A percentile compares a stretch with the other conserved stretches of the same genome.
These are phyloP conservation scores for Ecdyonurus torrentis DNA, from an alignment of 2,888 invertebrate species.

Conservation along the genomic window DNA sequence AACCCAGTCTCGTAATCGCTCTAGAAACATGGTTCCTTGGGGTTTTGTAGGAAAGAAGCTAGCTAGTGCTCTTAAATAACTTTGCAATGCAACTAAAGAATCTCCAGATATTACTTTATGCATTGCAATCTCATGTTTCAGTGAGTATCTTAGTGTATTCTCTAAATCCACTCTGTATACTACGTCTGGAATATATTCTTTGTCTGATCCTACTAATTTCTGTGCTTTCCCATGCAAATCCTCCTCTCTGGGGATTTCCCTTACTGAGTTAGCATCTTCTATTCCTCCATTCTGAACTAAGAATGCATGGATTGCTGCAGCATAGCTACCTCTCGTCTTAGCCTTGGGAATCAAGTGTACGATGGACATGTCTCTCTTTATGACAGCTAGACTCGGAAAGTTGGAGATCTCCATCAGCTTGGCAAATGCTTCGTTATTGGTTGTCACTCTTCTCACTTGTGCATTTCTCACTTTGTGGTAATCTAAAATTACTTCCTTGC, in stretches of 20 bases:
- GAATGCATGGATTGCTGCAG: constrained; percentile 34
- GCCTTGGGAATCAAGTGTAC: constrained; percentile 27
- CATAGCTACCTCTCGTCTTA: constrained; percentile 28
- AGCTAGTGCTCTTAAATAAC: constrained; percentile 51
- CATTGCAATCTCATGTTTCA: constrained; percentile 68
- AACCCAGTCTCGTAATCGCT: constrained; percentile 38
- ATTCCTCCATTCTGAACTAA: constrained; percentile 22
- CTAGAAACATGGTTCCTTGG: constrained; percentile 46
- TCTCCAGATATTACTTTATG: constrained; percentile 50
- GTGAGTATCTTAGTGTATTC: constrained; percentile 63
- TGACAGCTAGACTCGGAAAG: constrained; percentile 37
- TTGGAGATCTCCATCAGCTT: constrained; percentile 28
- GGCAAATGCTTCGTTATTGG: constrained; percentile 36
- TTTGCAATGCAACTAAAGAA: constrained; percentile 50
- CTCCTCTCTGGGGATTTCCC: not conserved
- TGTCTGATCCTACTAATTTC: not conserved
- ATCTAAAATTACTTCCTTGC: constrained; percentile 50
- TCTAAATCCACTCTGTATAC: constrained; percentile 50
- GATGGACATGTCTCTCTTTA: constrained; percentile 27
- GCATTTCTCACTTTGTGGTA: constrained; percentile 38
- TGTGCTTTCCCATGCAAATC: not conserved
- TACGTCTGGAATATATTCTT: not conserved
- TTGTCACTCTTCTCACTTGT: constrained; percentile 37
- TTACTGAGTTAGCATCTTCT: not conserved
- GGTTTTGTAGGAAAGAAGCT: constrained; percentile 64